phyloP scores from a whole-genome alignment of 2,888 invertebrate genomes.

The Sinotaia quadrata region DNA sequence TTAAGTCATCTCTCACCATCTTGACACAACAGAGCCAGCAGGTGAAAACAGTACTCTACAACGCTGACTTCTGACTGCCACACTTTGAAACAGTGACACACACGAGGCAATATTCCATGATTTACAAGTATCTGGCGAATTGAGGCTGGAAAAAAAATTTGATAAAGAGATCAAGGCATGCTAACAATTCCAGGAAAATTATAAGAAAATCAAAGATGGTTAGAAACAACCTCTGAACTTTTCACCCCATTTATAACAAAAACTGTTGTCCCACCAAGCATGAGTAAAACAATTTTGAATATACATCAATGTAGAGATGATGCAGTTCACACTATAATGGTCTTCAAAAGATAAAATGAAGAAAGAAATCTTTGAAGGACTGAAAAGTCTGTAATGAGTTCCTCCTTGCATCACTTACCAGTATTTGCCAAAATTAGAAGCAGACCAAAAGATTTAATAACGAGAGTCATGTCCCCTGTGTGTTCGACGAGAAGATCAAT shows the following conservation, averaged over 20 bases:
- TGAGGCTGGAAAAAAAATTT: neutral
- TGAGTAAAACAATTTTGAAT: too few relatives aligned
- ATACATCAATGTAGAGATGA: too few relatives aligned
- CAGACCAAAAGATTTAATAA: slow-evolving; percentile 21
- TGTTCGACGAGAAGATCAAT: slow-evolving; percentile 25
- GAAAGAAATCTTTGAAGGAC: too few relatives aligned
- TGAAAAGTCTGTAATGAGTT: too few relatives aligned
- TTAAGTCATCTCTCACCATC: slow-evolving; percentile 18
- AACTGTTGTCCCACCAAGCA: too few relatives aligned
- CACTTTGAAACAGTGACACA: slow-evolving; percentile 19
- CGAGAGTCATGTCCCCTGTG: slow-evolving; percentile 20
- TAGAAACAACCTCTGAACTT: too few relatives aligned
- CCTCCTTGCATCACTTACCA: slow-evolving; percentile 17
- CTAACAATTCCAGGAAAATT: too few relatives aligned
- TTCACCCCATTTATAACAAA: too few relatives aligned
- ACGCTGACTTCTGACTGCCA: slow-evolving; percentile 26
- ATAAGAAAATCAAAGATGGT: too few relatives aligned
- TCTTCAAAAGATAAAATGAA: too few relatives aligned
- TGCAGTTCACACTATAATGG: too few relatives aligned
- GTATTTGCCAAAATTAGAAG: slow-evolving; percentile 13
- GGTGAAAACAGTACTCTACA: slow-evolving; percentile 24
- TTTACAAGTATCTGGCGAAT: slow-evolving; percentile 1
- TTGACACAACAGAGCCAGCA: slow-evolving; percentile 28
- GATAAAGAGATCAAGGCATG: too few relatives aligned
- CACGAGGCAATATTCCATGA: neutral